These are phyloP conservation scores for Cataglyphis albicans DNA, from an alignment of 2,888 invertebrate species.

Conservation along the genomic window DNA sequence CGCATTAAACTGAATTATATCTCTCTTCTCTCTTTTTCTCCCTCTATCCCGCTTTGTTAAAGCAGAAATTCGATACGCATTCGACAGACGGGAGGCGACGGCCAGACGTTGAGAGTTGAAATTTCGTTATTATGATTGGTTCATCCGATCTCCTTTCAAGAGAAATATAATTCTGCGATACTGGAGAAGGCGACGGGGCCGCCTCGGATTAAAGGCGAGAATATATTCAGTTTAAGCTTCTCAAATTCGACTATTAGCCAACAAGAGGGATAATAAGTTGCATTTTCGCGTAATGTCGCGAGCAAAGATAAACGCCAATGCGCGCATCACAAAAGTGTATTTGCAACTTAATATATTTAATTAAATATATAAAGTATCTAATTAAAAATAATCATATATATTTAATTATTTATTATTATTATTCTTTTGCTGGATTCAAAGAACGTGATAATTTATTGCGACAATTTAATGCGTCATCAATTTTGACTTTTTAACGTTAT, in stretches of 20 bases:
- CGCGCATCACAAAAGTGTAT: not conserved
- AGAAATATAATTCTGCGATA: constrained; percentile 57
- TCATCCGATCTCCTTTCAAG: constrained; percentile 61
- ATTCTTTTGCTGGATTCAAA: not conserved
- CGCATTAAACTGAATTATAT: constrained; percentile 52
- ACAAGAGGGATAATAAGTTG: constrained; percentile 38
- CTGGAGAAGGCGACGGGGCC: constrained; percentile 25
- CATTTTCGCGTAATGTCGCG: constrained; percentile 16
- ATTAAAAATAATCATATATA: not conserved
- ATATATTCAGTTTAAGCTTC: constrained; percentile 56
- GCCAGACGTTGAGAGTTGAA: constrained; percentile 32
- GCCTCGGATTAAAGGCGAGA: constrained; percentile 39
- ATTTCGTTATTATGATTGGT: constrained; percentile 65
- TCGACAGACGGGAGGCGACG: constrained; percentile 20
- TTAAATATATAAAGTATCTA: not conserved
- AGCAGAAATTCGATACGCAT: constrained; percentile 52
- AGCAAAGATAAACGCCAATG: constrained; percentile 7
- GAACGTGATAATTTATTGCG: not conserved
- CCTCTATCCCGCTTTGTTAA: constrained; percentile 11
- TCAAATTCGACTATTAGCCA: constrained; percentile 35
- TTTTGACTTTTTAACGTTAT: not conserved
- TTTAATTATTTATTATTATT: not conserved
- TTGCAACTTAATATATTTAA: not conserved
- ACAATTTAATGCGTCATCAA: not conserved
- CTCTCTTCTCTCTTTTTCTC: constrained; percentile 10